phyloP scores from a whole-genome alignment of 2,888 invertebrate species.

The Andrena fulva region DNA sequence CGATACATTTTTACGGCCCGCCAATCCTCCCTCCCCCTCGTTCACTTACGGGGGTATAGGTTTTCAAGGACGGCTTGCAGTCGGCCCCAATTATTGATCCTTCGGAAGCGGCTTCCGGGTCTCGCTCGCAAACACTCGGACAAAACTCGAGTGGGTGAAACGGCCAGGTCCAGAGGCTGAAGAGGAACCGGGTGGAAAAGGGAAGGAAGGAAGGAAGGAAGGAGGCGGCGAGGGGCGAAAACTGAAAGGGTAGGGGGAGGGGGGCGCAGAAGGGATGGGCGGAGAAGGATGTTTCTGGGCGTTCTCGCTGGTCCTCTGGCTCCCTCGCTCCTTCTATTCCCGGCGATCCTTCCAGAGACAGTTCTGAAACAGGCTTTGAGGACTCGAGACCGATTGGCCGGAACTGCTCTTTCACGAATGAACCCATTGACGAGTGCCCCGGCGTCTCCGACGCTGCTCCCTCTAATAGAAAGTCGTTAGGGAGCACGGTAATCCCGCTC shows the following conservation, averaged over 20 bases:
- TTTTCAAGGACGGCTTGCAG: constrained; percentile 77
- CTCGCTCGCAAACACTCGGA: constrained; percentile 73
- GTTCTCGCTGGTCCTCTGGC: constrained; percentile 21
- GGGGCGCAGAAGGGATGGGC: constrained; percentile 15
- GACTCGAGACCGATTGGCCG: not conserved
- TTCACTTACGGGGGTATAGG: constrained; percentile 64
- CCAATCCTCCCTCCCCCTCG: not conserved
- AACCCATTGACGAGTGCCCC: too few relatives aligned
- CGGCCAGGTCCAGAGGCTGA: constrained; percentile 49
- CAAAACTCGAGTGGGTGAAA: constrained; percentile 74
- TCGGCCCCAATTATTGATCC: constrained; percentile 80
- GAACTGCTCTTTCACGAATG: not conserved
- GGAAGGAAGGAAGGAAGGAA: constrained; percentile 12
- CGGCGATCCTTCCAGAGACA: constrained; percentile 10
- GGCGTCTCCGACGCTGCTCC: not conserved
- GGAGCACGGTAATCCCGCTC: not conserved
- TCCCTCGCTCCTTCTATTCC: not conserved
- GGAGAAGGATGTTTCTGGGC: constrained; percentile 40
- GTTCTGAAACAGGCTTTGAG: not conserved
- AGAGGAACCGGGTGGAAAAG: constrained; percentile 2
- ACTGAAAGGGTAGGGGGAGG: not conserved
- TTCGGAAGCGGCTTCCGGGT: constrained; percentile 74
- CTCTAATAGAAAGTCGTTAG: not conserved
- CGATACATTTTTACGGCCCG: constrained; percentile 21
- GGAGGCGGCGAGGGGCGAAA: constrained; percentile 15